phyloP scores from a whole-genome alignment of 2,797 vertebrate species.

The Mus minutoides region DNA sequence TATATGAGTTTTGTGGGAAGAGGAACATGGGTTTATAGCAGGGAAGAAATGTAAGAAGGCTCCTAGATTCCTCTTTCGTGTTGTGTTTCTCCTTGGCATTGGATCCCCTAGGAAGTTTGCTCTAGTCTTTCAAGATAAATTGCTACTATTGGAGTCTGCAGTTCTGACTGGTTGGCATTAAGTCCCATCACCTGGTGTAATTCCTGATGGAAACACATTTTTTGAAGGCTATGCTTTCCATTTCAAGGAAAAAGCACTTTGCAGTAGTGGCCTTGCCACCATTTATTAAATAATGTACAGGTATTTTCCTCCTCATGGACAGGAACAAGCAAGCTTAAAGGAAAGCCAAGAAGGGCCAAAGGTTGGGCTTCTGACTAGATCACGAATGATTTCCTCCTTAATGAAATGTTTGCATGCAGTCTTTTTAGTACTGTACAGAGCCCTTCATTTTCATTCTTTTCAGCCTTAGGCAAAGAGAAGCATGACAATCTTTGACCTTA shows the following conservation, averaged over 20 bases:
- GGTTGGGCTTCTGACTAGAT: conserved; percentile 6
- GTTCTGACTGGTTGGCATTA: background rate
- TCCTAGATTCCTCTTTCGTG: background rate
- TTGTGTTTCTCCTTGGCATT: background rate
- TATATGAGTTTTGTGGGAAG: background rate
- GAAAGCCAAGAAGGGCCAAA: conserved; percentile 41
- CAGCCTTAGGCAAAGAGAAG: background rate
- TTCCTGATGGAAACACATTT: background rate
- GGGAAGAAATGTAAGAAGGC: background rate
- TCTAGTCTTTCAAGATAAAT: background rate
- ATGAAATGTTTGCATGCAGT: background rate
- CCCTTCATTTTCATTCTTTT: background rate
- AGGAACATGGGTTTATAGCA: background rate
- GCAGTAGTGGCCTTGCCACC: conserved; percentile 91
- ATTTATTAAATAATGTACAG: conserved; percentile 95
- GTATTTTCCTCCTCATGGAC: conserved; percentile 91
- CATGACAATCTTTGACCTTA: background rate
- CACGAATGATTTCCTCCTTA: conserved; percentile 6
- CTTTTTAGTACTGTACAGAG: background rate
- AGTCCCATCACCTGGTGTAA: background rate
- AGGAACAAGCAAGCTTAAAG: conserved; percentile 89
- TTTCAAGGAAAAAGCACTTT: conserved; percentile 93
- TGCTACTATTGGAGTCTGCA: background rate
- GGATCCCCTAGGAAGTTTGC: background rate
- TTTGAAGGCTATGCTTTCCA: conserved; percentile 90